Evolutionary conservation across 1,140 invertebrate genomes (phyloP).

Genomic region (Chironomus striatipennis): DNA sequence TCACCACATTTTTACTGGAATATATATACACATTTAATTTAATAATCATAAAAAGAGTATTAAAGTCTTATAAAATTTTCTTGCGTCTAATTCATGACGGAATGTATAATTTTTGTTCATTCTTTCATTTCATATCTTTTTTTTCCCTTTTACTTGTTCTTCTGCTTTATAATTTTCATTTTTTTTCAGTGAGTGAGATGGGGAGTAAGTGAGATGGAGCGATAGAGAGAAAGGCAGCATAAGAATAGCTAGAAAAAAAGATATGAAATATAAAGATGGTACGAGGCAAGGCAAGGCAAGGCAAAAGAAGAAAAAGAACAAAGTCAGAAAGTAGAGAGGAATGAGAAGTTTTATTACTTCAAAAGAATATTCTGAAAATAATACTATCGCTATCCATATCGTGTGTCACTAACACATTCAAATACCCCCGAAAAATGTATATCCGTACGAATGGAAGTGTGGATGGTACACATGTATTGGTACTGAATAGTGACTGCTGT

Average conservation of each 20-base stretch:
- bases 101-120: not conserved
- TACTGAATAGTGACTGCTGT: not conserved
- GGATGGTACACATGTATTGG: not conserved
- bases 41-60: conserved; percentile 1
- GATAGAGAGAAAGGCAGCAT: too few species aligned
- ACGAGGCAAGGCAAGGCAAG: too few species aligned
- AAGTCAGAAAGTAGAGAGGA: not conserved
- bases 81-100: conserved; percentile 12
- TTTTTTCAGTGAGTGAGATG: too few species aligned
- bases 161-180: not conserved
- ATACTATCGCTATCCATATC: not conserved
- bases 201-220: too few species aligned
- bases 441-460: not conserved
- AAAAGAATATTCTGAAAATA: not conserved
- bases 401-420: not conserved
- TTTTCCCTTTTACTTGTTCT: not conserved
- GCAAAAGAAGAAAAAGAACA: not conserved
- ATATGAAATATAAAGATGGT: too few species aligned
- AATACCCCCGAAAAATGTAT: not conserved
- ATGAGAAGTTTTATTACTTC: not conserved
- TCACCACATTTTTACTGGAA: not conserved
- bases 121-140: too few species aligned
- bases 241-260: too few species aligned
- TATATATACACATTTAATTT: not conserved
- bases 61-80: conserved; percentile 9